These are phyloP conservation scores for Platyscapa corneri DNA, from an alignment of 1,140 invertebrate species.

Conservation along the genomic window DNA sequence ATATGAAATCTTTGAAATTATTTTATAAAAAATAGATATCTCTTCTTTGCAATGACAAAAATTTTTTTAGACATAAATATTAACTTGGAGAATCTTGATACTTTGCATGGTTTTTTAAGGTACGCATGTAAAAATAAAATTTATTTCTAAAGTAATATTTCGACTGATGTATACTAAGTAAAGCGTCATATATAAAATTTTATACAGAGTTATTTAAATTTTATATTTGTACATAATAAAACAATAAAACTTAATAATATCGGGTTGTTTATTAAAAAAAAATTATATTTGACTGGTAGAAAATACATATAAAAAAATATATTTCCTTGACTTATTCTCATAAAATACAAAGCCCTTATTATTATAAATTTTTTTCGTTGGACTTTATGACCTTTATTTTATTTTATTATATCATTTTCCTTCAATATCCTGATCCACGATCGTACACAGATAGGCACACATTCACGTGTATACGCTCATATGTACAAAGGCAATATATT, in stretches of 20 bases:
- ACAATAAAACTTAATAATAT: background rate
- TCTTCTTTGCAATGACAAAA: no score
- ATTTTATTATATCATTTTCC: background rate
- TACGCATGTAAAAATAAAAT: no score
- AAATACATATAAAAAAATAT: background rate
- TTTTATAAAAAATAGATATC: no score
- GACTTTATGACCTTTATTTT: no score
- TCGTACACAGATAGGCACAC: background rate
- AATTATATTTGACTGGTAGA: background rate
- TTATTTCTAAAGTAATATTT: no score
- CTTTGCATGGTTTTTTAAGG: no score
- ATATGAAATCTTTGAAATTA: no score
- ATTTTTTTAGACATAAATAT: no score
- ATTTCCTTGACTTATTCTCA: background rate
- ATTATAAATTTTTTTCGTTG: constrained; percentile 9
- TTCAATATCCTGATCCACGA: background rate
- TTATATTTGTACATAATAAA: background rate
- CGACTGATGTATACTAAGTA: no score
- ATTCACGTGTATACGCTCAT: no score
- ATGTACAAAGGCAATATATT: background rate
- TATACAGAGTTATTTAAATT: background rate
- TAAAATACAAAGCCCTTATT: background rate
- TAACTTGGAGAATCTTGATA: no score
- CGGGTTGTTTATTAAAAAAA: background rate
- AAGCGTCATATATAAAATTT: no score